These are phyloP conservation scores for Smutsia gigantea DNA, from an alignment of 2,797 vertebrate species.

Conservation along the genomic window DNA sequence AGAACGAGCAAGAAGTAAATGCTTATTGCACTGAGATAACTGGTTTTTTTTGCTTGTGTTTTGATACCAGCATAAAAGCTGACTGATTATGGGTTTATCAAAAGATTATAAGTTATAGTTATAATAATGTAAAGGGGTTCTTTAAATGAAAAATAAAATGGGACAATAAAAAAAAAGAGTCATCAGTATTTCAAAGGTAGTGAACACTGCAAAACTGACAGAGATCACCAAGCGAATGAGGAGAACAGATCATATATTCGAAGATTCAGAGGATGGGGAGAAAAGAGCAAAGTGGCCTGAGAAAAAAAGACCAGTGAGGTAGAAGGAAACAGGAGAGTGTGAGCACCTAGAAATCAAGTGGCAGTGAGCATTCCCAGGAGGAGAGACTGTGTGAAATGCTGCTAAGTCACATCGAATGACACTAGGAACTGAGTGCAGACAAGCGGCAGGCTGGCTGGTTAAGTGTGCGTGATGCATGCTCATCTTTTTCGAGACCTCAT, in stretches of 20 bases:
- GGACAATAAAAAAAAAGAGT: too few species aligned
- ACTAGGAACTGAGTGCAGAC: not conserved
- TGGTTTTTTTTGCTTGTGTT: not conserved
- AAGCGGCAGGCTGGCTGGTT: not conserved
- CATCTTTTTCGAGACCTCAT: not conserved
- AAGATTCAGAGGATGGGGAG: not conserved
- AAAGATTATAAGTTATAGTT: not conserved
- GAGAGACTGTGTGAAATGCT: not conserved
- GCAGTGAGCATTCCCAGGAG: not conserved
- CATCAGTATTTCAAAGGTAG: not conserved
- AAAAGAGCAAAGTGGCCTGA: not conserved
- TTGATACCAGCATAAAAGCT: not conserved
- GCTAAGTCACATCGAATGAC: not conserved
- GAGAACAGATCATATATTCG: not conserved
- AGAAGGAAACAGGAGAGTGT: not conserved
- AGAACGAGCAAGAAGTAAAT: not conserved
- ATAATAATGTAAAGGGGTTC: not conserved
- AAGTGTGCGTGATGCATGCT: fast-evolving
- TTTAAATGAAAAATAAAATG: not conserved
- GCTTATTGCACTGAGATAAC: not conserved
- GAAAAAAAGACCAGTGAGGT: not conserved
- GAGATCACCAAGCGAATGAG: not conserved
- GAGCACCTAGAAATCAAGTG: not conserved
- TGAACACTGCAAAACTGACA: not conserved
- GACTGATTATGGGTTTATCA: not conserved